phyloP scores from a whole-genome alignment of 1,140 invertebrate species.

The Nymphalis io region DNA sequence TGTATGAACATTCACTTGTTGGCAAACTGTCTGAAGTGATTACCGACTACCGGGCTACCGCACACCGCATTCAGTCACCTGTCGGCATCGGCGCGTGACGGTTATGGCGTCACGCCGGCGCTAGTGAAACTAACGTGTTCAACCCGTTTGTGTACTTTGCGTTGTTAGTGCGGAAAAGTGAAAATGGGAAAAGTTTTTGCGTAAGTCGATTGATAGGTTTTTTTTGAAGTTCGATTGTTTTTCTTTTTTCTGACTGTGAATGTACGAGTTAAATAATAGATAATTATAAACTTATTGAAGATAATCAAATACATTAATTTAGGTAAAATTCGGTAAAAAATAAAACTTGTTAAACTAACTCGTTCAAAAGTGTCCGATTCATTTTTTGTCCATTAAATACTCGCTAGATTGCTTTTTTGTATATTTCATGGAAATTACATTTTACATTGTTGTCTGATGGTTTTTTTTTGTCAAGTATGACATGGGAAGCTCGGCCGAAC shows the following conservation, averaged over 20 bases:
- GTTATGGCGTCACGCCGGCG: neutral
- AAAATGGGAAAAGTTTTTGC: constrained; percentile 61
- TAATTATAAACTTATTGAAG: too few relatives aligned
- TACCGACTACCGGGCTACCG: neutral
- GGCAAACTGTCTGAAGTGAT: neutral
- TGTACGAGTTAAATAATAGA: too few relatives aligned
- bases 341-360: too few relatives aligned
- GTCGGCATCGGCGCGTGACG: constrained; percentile 37
- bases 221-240: neutral
- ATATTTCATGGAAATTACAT: neutral
- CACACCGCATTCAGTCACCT: constrained; percentile 27
- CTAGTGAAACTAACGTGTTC: constrained; percentile 11
- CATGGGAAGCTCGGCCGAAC: neutral
- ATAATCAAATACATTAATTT: neutral
- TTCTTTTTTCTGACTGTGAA: too few relatives aligned
- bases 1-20: constrained; percentile 8
- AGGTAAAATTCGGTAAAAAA: too few relatives aligned
- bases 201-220: constrained; percentile 40
- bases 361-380: too few relatives aligned
- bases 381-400: too few relatives aligned
- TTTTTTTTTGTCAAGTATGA: constrained; percentile 1
- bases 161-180: constrained; percentile 11
- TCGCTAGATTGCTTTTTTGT: neutral
- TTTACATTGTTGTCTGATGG: constrained; percentile 1
- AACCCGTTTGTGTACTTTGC: constrained; percentile 13